Base-by-base conservation (phyloP, 2,888 invertebrate genomes). In the Eremobia ochroleuca region DNA sequence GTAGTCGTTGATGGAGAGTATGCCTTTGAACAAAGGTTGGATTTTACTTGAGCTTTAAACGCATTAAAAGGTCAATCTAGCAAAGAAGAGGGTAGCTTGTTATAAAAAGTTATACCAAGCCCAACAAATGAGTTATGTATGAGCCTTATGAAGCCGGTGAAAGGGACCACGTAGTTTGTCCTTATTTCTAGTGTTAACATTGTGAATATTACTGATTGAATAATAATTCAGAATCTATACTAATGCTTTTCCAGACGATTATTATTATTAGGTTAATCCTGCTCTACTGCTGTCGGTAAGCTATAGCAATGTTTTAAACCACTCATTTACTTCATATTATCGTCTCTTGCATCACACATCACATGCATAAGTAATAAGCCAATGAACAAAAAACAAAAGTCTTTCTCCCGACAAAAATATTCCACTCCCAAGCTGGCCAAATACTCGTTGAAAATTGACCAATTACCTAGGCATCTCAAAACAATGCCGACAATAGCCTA, bases 401-500 rank as follows among this genome's bases (percentile, higher is more conserved):
- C 25, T 31, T 52, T 28, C 18, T 34, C 15, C 28, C 9, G 28
- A 34, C 40, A 31, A 34, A 64, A 61, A 65, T 1, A 49, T 61
- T 79, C 59, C 67, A 68, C 13, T 31, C 31, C 61, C 28, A 58
- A 73, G 69, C 34, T 18, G 15, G 58, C 62, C 59, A 72, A 62
- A 72, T 34, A 61, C 18, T n/a, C 3, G 37, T 9, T 40, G 15
- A 25, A 70, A 86, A 86, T 86, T 73, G 59, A 11, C 46, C 73
- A 83, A 83, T 86, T 83, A 68, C 28, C 64, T 58, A 69, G 46
- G 46, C 62, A 58, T 67, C 34, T 59, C 18, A 59, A 31, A 62
- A 71, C 18, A 66, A 73, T 55, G 59, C 46, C 25, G 61, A 70
- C 66, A 64, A 71, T 31, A 58, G 49, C 55, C 34, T 67, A 83